phyloP scores from a whole-genome alignment of 2,113 vertebrate genomes.

The Phalacrocorax brasilianus region DNA sequence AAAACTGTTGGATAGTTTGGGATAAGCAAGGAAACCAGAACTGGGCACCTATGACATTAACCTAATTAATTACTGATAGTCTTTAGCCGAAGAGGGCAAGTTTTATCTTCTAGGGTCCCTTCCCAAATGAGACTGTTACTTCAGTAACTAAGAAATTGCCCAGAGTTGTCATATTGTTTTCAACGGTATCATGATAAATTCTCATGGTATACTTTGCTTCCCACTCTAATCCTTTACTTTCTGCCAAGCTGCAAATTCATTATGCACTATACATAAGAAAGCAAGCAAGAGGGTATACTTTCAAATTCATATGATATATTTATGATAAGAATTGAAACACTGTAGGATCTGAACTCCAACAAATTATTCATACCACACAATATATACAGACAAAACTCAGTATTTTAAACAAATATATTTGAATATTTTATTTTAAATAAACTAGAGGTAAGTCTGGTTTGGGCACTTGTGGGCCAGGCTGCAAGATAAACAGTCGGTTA shows the following conservation, averaged over 20 bases:
- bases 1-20: neutral
- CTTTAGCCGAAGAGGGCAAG: neutral
- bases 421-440: constrained; percentile 37
- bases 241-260: constrained; percentile 40
- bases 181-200: neutral
- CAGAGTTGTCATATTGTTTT: constrained; percentile 16
- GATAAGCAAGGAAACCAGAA: neutral
- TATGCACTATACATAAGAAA: constrained; percentile 46
- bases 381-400: constrained; percentile 7
- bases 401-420: constrained; percentile 51
- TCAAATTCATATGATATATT: constrained; percentile 48
- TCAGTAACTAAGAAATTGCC: constrained; percentile 22
- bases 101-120: neutral
- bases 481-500: neutral
- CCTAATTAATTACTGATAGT: neutral
- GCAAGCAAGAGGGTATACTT: constrained; percentile 37
- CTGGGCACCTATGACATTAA: neutral
- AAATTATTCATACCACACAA: constrained; percentile 47
- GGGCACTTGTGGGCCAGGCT: neutral
- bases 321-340: constrained; percentile 42
- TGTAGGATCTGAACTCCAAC: constrained; percentile 30
- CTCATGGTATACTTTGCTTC: neutral
- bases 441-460: neutral
- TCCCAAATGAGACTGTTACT: neutral
- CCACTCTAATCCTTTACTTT: constrained; percentile 20